Evolutionary conservation across 2,888 invertebrate genomes (phyloP).

Genomic region (Sminthurinus aureus): DNA sequence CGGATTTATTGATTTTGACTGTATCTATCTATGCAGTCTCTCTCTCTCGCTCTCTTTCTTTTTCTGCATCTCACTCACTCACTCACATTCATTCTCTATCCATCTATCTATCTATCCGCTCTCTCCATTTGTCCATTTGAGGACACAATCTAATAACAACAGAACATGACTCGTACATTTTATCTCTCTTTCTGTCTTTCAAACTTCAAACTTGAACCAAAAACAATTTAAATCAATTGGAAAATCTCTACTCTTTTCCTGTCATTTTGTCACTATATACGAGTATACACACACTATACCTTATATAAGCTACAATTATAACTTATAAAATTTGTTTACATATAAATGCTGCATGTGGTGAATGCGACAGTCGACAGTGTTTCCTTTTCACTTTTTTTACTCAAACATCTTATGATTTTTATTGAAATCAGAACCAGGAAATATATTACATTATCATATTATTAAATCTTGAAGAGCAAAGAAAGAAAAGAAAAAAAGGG

Average conservation of each 20-base stretch:
- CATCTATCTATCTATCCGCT: background rate
- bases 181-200: background rate
- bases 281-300: too few species aligned
- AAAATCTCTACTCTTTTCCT: background rate
- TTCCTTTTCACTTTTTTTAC: too few species aligned
- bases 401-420: too few species aligned
- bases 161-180: background rate
- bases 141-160: background rate
- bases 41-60: background rate
- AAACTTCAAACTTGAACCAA: background rate
- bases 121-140: background rate
- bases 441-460: too few species aligned
- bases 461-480: too few species aligned
- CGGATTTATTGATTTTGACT: constrained; percentile 36
- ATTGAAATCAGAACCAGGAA: too few species aligned
- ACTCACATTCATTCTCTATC: background rate
- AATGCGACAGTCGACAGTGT: too few species aligned
- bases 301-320: too few species aligned
- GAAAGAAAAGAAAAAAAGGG: too few species aligned
- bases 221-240: background rate
- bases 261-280: background rate
- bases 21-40: background rate
- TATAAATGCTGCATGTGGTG: too few species aligned
- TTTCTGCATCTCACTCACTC: background rate
- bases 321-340: too few species aligned